phyloP scores from a whole-genome alignment of 2,888 invertebrate genomes.

The Gastracanthus pulcherrimus region DNA sequence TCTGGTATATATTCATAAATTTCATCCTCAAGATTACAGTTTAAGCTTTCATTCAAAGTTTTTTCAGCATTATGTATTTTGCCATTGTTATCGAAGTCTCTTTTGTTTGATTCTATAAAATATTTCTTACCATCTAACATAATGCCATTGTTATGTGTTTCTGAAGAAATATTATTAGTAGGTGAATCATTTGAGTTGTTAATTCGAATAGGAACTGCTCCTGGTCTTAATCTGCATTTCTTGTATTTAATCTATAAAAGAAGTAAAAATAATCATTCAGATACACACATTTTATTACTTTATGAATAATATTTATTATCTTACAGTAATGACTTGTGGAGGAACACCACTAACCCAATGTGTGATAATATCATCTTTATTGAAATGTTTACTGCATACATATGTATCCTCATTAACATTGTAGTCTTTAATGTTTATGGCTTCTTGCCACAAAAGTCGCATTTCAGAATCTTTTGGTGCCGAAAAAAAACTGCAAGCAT shows the following conservation, averaged over 20 bases:
- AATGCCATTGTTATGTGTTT: conserved; percentile 8
- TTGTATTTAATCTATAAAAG: conserved; percentile 67
- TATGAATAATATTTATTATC: conserved; percentile 18
- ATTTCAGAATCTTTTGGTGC: conserved; percentile 73
- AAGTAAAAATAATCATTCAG: background rate
- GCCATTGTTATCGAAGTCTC: background rate
- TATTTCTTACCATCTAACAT: conserved; percentile 30
- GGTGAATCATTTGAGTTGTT: conserved; percentile 47
- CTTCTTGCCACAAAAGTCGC: conserved; percentile 72
- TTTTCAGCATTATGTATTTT: background rate
- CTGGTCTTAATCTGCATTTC: conserved; percentile 70
- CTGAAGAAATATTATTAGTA: background rate
- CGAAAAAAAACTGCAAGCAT: conserved; percentile 73
- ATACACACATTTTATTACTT: background rate
- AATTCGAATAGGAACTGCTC: conserved; percentile 66
- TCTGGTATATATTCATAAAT: conserved; percentile 47
- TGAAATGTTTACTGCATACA: conserved; percentile 74
- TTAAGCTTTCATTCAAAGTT: conserved; percentile 10
- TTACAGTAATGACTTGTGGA: conserved; percentile 72
- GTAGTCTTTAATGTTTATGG: conserved; percentile 70
- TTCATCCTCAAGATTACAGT: conserved; percentile 47
- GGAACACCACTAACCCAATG: conserved; percentile 75
- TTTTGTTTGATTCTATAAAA: conserved; percentile 20
- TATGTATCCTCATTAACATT: conserved; percentile 72
- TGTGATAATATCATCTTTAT: conserved; percentile 71